Evolutionary conservation across 2,113 vertebrate genomes (phyloP).

Genomic region (Hymenochirus boettgeri): DNA sequence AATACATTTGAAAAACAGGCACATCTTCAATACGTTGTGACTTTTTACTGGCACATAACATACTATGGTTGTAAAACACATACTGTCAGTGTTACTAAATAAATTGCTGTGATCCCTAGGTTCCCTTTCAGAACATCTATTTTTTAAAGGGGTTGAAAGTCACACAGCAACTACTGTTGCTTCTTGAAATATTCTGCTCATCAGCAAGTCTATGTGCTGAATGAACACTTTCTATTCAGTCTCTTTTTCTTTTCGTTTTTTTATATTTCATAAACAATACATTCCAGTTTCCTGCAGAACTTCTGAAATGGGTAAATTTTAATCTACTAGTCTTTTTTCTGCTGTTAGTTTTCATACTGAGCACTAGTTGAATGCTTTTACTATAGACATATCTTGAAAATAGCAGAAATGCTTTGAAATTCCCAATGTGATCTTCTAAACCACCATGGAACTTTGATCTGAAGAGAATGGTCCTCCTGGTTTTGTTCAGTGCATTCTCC

Average conservation of each 20-base stretch:
- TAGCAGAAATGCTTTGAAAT: constrained; percentile 37
- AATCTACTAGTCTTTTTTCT: constrained; percentile 27
- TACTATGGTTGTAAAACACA: too few species aligned
- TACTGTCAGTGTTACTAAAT: not conserved
- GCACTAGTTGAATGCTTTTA: constrained; percentile 34
- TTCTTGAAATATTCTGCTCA: constrained; percentile 8
- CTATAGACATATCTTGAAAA: constrained; percentile 16
- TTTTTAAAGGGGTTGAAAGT: constrained; percentile 19
- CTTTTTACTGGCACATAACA: too few species aligned
- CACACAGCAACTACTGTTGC: not conserved
- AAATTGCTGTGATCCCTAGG: constrained; percentile 4
- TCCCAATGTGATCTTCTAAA: constrained; percentile 37
- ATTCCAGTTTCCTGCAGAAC: constrained; percentile 7
- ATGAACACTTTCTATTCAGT: constrained; percentile 26
- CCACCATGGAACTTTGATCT: constrained; percentile 30
- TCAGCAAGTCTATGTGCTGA: constrained; percentile 34
- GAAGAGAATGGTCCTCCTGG: constrained; percentile 19
- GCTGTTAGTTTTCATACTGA: constrained; percentile 21
- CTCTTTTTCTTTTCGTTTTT: constrained; percentile 14
- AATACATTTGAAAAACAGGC: too few species aligned
- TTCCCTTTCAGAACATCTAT: constrained; percentile 7
- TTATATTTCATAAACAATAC: constrained; percentile 28
- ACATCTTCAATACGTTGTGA: too few species aligned
- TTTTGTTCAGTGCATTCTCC: constrained; percentile 21
- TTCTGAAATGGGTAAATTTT: constrained; percentile 33